phyloP scores from a whole-genome alignment of 2,113 vertebrate species.

The Hypomesus transpacificus region DNA sequence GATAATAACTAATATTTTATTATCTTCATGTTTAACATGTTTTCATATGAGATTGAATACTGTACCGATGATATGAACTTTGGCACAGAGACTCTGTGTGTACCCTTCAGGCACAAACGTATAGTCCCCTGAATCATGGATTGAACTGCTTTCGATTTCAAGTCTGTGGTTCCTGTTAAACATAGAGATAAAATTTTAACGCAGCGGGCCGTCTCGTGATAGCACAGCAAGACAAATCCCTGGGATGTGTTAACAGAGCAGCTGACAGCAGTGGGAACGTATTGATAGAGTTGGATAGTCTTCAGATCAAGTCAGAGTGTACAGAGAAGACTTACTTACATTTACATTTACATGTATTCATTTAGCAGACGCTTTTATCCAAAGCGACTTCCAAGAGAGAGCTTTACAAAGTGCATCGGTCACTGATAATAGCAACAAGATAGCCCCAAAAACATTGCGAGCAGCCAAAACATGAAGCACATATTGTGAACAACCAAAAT shows the following conservation, averaged over 20 bases:
- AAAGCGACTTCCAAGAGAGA: too few relatives aligned
- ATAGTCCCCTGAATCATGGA: slow-evolving; percentile 92
- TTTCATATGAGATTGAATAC: neutral
- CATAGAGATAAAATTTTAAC: slow-evolving; percentile 2
- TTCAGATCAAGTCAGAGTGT: neutral
- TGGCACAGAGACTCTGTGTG: slow-evolving; percentile 81
- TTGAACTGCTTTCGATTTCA: slow-evolving; percentile 73
- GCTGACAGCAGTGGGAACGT: neutral
- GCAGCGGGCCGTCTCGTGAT: neutral
- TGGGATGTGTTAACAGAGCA: neutral
- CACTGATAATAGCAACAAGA: too few relatives aligned
- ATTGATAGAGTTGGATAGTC: neutral
- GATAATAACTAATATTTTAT: neutral
- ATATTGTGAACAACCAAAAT: too few relatives aligned
- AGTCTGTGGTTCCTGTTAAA: slow-evolving; percentile 83
- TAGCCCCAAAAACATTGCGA: too few relatives aligned
- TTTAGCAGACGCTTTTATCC: too few relatives aligned
- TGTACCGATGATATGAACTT: slow-evolving; percentile 89
- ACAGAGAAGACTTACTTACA: slow-evolving; percentile 68
- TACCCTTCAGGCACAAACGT: slow-evolving; percentile 93
- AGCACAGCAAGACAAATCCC: neutral
- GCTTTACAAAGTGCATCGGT: too few relatives aligned
- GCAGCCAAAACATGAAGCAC: too few relatives aligned
- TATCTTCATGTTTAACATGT: too few relatives aligned
- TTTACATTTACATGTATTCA: too few relatives aligned